Evolutionary conservation across 64 coral and sea anemone genomes (phyloP).

Genomic region (Orbicella faveolata): DNA sequence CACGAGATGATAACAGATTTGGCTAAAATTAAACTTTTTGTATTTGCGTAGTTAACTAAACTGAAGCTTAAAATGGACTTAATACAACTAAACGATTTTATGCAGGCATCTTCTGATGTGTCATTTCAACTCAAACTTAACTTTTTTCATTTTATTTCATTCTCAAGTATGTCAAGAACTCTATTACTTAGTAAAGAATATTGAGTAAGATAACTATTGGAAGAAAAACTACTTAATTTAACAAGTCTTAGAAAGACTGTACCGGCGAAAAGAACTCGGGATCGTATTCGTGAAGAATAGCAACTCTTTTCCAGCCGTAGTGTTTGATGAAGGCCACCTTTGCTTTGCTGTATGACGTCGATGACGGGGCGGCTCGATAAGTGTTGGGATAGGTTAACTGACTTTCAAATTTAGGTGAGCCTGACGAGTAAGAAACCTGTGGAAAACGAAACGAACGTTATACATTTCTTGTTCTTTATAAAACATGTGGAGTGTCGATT

Average conservation of each 20-base stretch:
- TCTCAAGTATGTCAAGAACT: too few species aligned
- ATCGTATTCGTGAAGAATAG: constrained; percentile 82
- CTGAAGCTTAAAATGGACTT: not conserved
- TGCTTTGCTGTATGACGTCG: constrained; percentile 71
- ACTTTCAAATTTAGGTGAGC: constrained; percentile 38
- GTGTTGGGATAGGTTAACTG: constrained; percentile 22
- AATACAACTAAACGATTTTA: too few species aligned
- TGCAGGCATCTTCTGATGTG: too few species aligned
- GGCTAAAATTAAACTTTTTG: not conserved
- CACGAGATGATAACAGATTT: not conserved
- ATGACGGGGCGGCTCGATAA: constrained; percentile 69
- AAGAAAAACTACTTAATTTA: too few species aligned
- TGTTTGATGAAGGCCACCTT: constrained; percentile 81
- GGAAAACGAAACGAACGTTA: not conserved
- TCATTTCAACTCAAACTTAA: too few species aligned
- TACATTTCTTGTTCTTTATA: not conserved
- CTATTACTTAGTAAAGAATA: too few species aligned
- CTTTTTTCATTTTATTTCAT: too few species aligned
- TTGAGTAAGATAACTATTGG: too few species aligned
- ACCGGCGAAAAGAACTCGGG: constrained; percentile 85
- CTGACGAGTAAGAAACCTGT: constrained; percentile 53
- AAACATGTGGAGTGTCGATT: too few species aligned
- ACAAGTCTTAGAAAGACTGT: not conserved
- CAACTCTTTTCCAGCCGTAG: constrained; percentile 87
- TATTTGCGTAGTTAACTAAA: too few species aligned